Evolutionary conservation across 2,888 invertebrate species (phyloP), one percentile per base, ranked within the genome.

Genomic region (Crepidodera aurea): DNA sequence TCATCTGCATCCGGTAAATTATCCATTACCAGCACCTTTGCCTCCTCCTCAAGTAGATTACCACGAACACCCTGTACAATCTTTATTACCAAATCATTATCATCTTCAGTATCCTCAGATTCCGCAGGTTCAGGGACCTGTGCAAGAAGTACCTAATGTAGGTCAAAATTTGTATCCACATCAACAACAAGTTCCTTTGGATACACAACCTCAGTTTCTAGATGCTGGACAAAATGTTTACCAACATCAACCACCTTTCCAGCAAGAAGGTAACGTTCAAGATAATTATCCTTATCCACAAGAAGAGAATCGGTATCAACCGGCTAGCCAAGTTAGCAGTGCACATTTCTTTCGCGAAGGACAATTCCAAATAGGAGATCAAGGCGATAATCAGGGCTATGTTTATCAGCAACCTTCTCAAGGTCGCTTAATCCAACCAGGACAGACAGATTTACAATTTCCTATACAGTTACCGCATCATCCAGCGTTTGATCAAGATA

Each of bases 381-480:
- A 66, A 44, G 37, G 34, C 18, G 68, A 65, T 25, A 32, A 48
- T n/a, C 60, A 62, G 16, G 66, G 69, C 10, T 69, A 69, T 37
- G 25, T 56, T 7, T 69, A 69, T 34, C 65, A 64, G 19, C 64
- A 62, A 39, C 66, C 66, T 50, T 48, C 57, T 51, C 40, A 59
- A 22, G 48, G 54, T 10, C 13, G 40, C 7, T 58, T 67, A 1
- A 75, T 79, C 48, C 80, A 76, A 60, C 78, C 79, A 12, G 78
- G 78, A 7, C 76, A 74, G 37, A 77, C 76, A 1, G 78, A 79
- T 69, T 55, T 79, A 25, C 79, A 78, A 64, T 67, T 78, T 46
- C 79, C 79, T 13, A 55, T 73, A 16, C 77, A 78, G 63, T 65
- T 79, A 25, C 79, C 79, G 6, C 71, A 75, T 3, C 78, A 79